Evolutionary conservation across 2,888 invertebrate genomes (phyloP).

Genomic region (Tolmerus cingulatus): DNA sequence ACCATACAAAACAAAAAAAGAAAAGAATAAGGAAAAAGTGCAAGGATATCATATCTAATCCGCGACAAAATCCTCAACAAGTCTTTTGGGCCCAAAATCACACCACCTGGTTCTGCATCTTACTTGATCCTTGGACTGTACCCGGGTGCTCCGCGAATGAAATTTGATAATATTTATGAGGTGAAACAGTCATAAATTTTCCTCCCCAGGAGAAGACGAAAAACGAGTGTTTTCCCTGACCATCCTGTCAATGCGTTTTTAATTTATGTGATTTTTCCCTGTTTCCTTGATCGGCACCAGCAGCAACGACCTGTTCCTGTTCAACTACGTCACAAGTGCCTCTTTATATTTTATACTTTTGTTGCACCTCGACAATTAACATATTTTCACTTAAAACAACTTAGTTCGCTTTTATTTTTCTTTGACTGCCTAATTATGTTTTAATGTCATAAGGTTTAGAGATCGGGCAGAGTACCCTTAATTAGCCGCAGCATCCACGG

Average conservation of each 20-base stretch:
- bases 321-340: conserved; percentile 18
- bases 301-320: not conserved
- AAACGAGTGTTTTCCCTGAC: conserved; percentile 28
- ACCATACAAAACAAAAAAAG: not conserved
- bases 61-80: conserved; percentile 4
- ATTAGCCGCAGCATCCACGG: not conserved
- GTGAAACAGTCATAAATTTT: conserved; percentile 51
- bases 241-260: conserved; percentile 43
- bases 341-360: not conserved
- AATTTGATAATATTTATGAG: conserved; percentile 51
- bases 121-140: conserved; percentile 21
- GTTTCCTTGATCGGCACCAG: not conserved
- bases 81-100: not conserved
- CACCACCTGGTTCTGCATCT: not conserved
- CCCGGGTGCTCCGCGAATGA: not conserved
- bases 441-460: not conserved
- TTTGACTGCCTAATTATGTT: not conserved
- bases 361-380: not conserved
- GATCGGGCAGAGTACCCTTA: not conserved
- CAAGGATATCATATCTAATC: not conserved
- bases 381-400: not conserved
- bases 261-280: conserved; percentile 45
- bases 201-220: not conserved
- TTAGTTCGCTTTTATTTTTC: not conserved
- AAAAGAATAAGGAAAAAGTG: not conserved